phyloP scores from a whole-genome alignment of 2,797 vertebrate species.

The Enteromius treurensis region DNA sequence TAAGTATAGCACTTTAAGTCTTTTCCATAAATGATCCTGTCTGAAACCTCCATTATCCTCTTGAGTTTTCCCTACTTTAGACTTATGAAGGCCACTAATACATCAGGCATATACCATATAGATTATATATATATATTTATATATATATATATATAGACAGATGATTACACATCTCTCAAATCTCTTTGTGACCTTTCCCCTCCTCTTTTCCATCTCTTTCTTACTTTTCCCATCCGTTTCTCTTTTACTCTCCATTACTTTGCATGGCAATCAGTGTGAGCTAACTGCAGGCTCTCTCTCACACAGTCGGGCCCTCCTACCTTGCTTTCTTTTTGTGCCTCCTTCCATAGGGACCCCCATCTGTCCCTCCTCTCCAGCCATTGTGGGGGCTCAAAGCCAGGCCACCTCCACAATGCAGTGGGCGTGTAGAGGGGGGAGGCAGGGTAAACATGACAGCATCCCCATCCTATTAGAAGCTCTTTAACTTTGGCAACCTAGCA shows the following conservation, averaged over 20 bases:
- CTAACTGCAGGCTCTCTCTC: constrained; percentile 62
- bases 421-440: constrained; percentile 75
- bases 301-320: constrained; percentile 75
- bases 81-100: background rate
- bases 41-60: constrained; percentile 1
- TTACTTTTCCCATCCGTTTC: constrained; percentile 66
- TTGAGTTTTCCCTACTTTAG: constrained; percentile 13
- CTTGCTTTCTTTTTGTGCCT: constrained; percentile 77
- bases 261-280: constrained; percentile 57
- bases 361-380: constrained; percentile 80
- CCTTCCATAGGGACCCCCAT: constrained; percentile 80
- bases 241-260: constrained; percentile 64
- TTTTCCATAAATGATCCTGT: constrained; percentile 18
- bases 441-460: constrained; percentile 84
- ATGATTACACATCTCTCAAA: constrained; percentile 46
- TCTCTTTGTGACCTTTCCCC: constrained; percentile 51
- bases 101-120: constrained; percentile 45
- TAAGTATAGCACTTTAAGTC: background rate
- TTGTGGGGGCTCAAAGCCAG: constrained; percentile 78
- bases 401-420: constrained; percentile 81
- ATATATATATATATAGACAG: background rate
- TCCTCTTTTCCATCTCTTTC: constrained; percentile 56
- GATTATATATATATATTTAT: no score
- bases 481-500: constrained; percentile 81
- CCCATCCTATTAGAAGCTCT: constrained; percentile 85